Conservation (phyloP, 2,113 vertebrate species). For the Eolophus roseicapilla region DNA sequence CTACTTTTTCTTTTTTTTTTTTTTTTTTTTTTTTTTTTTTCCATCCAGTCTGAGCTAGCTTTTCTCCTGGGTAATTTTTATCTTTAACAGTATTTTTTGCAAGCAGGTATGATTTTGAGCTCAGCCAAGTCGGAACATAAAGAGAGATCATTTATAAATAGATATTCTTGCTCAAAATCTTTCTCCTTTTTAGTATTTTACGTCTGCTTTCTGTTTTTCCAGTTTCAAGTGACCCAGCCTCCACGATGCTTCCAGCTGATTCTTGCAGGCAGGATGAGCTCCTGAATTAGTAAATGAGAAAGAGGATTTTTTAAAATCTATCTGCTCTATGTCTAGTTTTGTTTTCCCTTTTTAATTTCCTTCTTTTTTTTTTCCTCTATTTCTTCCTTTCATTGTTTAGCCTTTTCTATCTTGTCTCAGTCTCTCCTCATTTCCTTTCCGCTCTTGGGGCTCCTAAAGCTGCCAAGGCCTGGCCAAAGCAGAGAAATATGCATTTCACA, state of each 20-base stretch:
- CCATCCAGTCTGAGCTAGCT: background rate
- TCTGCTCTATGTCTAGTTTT: too few species aligned
- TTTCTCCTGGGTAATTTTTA: background rate
- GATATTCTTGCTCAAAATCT: background rate
- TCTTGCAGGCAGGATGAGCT: background rate
- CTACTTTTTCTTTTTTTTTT: background rate
- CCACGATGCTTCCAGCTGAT: background rate
- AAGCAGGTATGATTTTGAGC: background rate
- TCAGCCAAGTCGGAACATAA: background rate
- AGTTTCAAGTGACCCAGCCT: background rate
- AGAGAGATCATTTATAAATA: background rate
- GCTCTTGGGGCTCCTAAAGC: slow-evolving; percentile 55
- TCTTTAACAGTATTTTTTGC: background rate
- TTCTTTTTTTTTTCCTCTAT: background rate
- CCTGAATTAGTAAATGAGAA: too few species aligned
- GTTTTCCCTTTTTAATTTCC: slow-evolving; percentile 12
- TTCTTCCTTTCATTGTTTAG: slow-evolving; percentile 1
- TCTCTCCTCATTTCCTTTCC: slow-evolving; percentile 35
- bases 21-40: background rate
- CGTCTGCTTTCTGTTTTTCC: background rate
- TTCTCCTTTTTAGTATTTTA: background rate
- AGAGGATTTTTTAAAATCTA: too few species aligned
- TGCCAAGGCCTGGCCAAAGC: slow-evolving; percentile 37
- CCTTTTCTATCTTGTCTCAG: slow-evolving; percentile 44
- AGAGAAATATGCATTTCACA: slow-evolving; percentile 42